These are phyloP conservation scores for Xerus inauris DNA, from an alignment of 2,113 vertebrate species.

Conservation along the genomic window DNA sequence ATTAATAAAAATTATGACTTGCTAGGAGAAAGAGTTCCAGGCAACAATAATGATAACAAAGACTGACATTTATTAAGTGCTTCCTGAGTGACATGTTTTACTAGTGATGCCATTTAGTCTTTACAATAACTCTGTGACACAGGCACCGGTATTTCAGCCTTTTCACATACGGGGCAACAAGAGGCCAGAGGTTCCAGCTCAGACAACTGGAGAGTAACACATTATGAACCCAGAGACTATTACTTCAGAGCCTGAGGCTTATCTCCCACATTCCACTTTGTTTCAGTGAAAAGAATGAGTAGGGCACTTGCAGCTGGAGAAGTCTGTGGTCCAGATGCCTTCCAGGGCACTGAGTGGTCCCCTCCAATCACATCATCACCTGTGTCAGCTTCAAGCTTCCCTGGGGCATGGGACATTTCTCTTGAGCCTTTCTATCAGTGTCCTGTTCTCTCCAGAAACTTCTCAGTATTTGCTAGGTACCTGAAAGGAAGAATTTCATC, in stretches of 20 bases:
- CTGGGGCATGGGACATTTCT: background rate
- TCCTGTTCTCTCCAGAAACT: background rate
- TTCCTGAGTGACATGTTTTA: background rate
- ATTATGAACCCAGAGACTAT: background rate
- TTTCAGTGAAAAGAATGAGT: too few species aligned
- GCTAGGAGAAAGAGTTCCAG: background rate
- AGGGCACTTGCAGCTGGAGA: background rate
- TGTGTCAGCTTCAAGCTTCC: too few species aligned
- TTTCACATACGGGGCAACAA: background rate
- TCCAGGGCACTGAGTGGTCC: fast-evolving
- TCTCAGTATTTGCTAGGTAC: background rate
- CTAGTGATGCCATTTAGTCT: background rate
- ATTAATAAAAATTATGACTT: conserved; percentile 41
- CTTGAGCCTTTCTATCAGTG: background rate
- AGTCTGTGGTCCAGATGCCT: background rate
- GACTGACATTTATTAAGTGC: background rate
- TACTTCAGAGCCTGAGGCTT: background rate
- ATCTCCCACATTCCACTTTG: fast-evolving
- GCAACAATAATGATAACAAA: background rate
- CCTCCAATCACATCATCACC: background rate
- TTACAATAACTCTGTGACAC: background rate
- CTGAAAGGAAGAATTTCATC: background rate
- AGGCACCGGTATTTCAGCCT: background rate
- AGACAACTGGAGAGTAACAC: background rate
- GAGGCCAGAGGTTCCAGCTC: background rate